phyloP scores from a whole-genome alignment of 1,140 invertebrate species.

The Ooceraea biroi region DNA sequence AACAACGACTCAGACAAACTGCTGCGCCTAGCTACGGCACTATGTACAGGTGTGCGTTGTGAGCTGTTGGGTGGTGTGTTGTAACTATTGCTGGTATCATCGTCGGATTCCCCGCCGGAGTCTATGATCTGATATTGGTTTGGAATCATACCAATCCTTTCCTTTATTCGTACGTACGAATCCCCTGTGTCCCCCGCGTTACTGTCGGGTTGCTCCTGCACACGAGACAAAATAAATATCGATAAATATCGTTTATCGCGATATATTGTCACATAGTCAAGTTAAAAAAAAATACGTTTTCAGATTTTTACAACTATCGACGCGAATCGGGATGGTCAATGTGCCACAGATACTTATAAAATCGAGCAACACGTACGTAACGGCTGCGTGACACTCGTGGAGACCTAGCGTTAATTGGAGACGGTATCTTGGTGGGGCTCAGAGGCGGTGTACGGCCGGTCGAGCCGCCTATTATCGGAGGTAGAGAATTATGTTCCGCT shows the following conservation, averaged over 20 bases:
- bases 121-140: conserved; percentile 74
- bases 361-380: conserved; percentile 66
- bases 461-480: conserved; percentile 75
- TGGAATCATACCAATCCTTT: conserved; percentile 80
- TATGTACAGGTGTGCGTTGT: conserved; percentile 78
- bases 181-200: conserved; percentile 88
- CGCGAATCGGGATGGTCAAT: conserved; percentile 35
- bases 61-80: conserved; percentile 79
- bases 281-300: too few species aligned
- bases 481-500: conserved; percentile 83
- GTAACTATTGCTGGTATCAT: conserved; percentile 79
- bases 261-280: too few species aligned
- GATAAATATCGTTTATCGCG: too few species aligned
- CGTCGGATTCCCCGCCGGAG: conserved; percentile 78
- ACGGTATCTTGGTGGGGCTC: conserved; percentile 89
- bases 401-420: conserved; percentile 86
- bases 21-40: conserved; percentile 71
- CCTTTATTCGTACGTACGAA: conserved; percentile 89
- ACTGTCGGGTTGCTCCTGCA: conserved; percentile 81
- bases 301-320: conserved; percentile 15
- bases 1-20: conserved; percentile 79
- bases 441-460: conserved; percentile 87
- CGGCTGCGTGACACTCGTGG: conserved; percentile 76
- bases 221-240: conserved; percentile 4
- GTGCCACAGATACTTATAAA: conserved; percentile 21